Conservation (phyloP, 2,888 invertebrate genomes). For the Acholoe squamosa region DNA sequence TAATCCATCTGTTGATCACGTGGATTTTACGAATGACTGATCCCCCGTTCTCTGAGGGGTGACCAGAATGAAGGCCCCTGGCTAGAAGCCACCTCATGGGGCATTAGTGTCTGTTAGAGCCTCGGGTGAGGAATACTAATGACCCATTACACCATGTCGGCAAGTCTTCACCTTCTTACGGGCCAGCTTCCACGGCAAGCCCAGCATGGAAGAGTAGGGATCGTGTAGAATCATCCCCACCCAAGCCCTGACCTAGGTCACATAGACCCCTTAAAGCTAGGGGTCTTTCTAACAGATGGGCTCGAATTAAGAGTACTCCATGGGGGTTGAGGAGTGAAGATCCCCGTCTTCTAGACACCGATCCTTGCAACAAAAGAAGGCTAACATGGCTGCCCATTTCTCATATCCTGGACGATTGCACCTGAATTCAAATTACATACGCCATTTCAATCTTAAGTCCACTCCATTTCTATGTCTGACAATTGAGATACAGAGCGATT, state of each 20-base stretch:
- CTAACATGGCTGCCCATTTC: too few species aligned
- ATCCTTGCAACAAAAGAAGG: too few species aligned
- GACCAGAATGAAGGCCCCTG: slow-evolving; percentile 6
- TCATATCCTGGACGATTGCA: too few species aligned
- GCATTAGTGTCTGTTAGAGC: not conserved
- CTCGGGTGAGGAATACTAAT: slow-evolving; percentile 19
- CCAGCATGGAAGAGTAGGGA: not conserved
- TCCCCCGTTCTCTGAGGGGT: slow-evolving; percentile 1
- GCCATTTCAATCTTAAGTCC: too few species aligned
- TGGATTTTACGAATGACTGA: slow-evolving; percentile 52
- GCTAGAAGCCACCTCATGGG: not conserved
- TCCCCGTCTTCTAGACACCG: too few species aligned
- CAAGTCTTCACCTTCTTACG: slow-evolving; percentile 3
- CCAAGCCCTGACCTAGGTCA: not conserved
- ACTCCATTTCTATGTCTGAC: too few species aligned
- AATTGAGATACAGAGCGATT: too few species aligned
- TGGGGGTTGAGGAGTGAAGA: too few species aligned
- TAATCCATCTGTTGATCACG: slow-evolving; percentile 58
- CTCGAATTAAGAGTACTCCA: not conserved
- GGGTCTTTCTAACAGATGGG: not conserved
- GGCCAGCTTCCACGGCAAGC: not conserved
- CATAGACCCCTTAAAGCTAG: slow-evolving; percentile 12
- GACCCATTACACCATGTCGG: not conserved
- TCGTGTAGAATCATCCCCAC: not conserved
- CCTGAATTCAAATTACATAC: too few species aligned